Evolutionary conservation across 2,113 vertebrate genomes (phyloP).

Genomic region (Opisthocomus hoazin): DNA sequence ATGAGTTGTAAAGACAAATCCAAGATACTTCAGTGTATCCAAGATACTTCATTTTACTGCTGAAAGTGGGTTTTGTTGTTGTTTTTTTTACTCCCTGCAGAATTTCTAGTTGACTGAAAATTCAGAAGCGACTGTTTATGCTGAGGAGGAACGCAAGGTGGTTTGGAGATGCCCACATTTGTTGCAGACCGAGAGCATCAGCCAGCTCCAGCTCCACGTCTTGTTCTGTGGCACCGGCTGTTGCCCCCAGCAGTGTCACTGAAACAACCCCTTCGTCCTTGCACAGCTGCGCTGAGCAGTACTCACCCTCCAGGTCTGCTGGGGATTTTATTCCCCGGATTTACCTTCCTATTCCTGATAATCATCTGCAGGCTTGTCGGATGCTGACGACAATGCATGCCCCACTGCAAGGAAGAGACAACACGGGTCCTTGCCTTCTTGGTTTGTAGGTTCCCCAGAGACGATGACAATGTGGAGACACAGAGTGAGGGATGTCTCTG

Average conservation of each 20-base stretch:
- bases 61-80: background rate
- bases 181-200: background rate
- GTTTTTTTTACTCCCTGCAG: background rate
- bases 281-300: background rate
- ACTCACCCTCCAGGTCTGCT: background rate
- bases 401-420: background rate
- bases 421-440: background rate
- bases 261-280: background rate
- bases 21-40: background rate
- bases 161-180: fast-evolving
- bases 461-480: background rate
- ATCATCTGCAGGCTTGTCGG: background rate
- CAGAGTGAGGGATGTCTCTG: background rate
- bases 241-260: background rate
- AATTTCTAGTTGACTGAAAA: background rate
- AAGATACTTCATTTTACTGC: background rate
- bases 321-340: background rate
- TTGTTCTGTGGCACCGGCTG: fast-evolving
- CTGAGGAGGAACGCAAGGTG: background rate
- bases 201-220: background rate
- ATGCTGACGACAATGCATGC: background rate
- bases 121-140: background rate
- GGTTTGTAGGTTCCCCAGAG: fast-evolving
- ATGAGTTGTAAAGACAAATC: background rate
- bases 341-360: background rate